phyloP scores from a whole-genome alignment of 2,113 vertebrate species.

The Crotalus viridis region DNA sequence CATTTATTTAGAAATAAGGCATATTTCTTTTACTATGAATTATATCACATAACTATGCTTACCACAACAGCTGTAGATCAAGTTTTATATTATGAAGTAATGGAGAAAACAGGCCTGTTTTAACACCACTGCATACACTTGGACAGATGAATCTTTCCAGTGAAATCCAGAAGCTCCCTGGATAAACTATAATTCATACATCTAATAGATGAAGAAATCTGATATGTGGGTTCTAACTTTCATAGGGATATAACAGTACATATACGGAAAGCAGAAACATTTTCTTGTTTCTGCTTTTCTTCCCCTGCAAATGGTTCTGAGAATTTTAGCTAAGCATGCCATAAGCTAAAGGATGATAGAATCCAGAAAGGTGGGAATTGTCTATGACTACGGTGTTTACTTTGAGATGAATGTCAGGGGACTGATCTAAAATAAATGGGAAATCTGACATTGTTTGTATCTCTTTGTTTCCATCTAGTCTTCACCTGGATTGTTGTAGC shows the following conservation, averaged over 20 bases:
- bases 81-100: neutral
- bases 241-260: neutral
- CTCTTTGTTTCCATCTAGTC: neutral
- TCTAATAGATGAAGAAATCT: neutral
- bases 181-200: neutral
- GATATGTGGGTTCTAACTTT: neutral
- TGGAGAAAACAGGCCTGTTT: neutral
- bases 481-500: neutral
- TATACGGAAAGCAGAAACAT: neutral
- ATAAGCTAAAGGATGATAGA: neutral
- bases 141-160: neutral
- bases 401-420: neutral
- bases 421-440: neutral
- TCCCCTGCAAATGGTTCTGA: neutral
- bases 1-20: neutral
- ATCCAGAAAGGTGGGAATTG: neutral
- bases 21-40: neutral
- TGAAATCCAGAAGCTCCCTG: neutral
- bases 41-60: neutral
- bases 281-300: neutral
- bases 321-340: neutral
- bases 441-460: neutral
- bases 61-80: neutral
- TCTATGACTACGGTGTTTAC: neutral
- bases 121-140: neutral